Conservation (phyloP, 2,888 invertebrate species). For the Callyntrura guangdongensis region DNA sequence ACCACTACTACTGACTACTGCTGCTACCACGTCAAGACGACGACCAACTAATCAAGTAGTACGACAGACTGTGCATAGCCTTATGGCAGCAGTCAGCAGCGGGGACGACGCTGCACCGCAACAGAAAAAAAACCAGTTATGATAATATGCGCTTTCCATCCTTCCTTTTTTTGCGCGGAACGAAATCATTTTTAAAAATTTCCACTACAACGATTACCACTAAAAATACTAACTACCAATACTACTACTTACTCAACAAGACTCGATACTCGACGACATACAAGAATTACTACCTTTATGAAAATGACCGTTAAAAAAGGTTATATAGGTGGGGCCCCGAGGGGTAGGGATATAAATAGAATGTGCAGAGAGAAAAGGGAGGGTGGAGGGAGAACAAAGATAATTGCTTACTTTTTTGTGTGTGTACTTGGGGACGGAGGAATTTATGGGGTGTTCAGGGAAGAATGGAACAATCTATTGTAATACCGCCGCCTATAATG, state of each 20-base stretch:
- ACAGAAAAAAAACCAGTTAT: constrained; percentile 41
- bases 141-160: constrained; percentile 17
- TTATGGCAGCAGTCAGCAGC: constrained; percentile 19
- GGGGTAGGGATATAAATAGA: too few relatives aligned
- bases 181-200: neutral
- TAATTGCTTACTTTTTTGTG: too few relatives aligned
- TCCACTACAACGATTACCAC: neutral
- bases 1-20: constrained; percentile 2
- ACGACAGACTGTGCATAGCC: too few relatives aligned
- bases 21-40: too few relatives aligned
- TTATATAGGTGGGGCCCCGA: too few relatives aligned
- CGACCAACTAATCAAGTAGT: too few relatives aligned
- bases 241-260: neutral
- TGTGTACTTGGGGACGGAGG: too few relatives aligned
- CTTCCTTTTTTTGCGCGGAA: constrained; percentile 6
- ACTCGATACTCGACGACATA: constrained; percentile 1
- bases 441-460: too few relatives aligned
- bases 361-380: too few relatives aligned
- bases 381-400: too few relatives aligned
- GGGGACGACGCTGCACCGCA: neutral
- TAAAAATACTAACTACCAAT: neutral
- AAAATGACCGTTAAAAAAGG: neutral
- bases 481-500: too few relatives aligned
- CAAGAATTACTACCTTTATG: neutral
- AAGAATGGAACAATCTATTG: too few relatives aligned